Conservation (phyloP, 2,113 vertebrate species). For the Dasyprocta punctata region DNA sequence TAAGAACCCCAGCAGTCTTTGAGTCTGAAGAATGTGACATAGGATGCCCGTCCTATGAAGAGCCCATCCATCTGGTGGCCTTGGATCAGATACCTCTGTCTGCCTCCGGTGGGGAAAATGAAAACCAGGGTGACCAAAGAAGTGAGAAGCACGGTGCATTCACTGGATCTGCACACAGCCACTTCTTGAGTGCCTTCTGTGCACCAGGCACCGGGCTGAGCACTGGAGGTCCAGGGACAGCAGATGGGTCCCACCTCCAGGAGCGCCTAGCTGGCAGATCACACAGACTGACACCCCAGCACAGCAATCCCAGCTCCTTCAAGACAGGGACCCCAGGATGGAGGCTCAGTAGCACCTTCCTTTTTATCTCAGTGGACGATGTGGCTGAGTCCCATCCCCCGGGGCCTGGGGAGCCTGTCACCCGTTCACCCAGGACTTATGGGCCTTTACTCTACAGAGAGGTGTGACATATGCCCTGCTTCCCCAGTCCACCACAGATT, state of each 20-base stretch:
- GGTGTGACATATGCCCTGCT: not conserved
- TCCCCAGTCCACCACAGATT: not conserved
- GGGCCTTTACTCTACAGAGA: not conserved
- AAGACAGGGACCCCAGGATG: not conserved
- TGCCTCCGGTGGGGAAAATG: not conserved
- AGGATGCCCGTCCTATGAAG: fast-evolving
- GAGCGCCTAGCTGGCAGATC: not conserved
- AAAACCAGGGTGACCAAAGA: not conserved
- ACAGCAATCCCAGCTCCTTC: not conserved
- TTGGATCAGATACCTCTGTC: not conserved
- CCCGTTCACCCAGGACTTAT: not conserved
- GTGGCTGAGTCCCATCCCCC: not conserved
- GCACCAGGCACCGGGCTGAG: not conserved
- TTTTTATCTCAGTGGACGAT: too few relatives aligned
- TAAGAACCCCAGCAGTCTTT: not conserved
- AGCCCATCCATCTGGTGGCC: fast-evolving
- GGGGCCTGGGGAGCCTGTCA: not conserved
- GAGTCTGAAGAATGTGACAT: not conserved
- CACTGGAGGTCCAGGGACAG: not conserved
- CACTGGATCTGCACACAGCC: not conserved
- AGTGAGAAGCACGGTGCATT: not conserved
- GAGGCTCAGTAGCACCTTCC: not conserved
- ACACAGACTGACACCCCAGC: not conserved
- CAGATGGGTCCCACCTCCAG: not conserved
- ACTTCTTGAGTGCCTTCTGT: not conserved